phyloP scores from a whole-genome alignment of 2,113 vertebrate genomes.

The Alligator mississippiensis region DNA sequence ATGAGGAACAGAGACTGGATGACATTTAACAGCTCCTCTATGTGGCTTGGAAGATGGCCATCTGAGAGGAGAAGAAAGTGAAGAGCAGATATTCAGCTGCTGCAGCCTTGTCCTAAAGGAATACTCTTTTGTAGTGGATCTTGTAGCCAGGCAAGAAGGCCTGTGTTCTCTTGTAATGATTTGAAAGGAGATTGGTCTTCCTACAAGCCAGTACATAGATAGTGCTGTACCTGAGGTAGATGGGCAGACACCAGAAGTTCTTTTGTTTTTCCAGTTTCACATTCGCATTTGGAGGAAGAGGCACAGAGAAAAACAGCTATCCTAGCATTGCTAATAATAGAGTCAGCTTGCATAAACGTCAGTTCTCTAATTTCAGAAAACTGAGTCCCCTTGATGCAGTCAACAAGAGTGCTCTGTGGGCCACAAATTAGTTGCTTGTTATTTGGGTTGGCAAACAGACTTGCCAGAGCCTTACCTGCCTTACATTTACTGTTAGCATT shows the following conservation, averaged over 20 bases:
- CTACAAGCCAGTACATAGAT: neutral
- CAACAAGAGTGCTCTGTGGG: neutral
- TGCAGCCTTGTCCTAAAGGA: neutral
- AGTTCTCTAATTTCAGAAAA: neutral
- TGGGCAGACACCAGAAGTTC: neutral
- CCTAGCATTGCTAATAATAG: fast-evolving
- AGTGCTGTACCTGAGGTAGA: neutral
- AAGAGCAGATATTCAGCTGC: neutral
- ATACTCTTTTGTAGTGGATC: neutral
- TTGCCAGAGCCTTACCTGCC: neutral
- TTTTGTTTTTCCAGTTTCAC: neutral
- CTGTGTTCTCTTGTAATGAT: neutral
- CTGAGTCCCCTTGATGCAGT: neutral
- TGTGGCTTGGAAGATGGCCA: neutral
- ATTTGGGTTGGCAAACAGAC: neutral
- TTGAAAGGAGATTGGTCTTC: neutral
- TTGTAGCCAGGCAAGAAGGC: neutral
- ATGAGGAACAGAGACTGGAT: neutral
- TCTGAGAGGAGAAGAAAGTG: fast-evolving
- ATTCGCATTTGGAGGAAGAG: neutral
- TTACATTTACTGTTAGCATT: neutral
- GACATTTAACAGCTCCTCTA: neutral
- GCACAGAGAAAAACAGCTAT: neutral
- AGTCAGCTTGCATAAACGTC: neutral
- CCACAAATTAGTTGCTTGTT: neutral